Base-by-base conservation (phyloP, 1,140 invertebrate species). In the Cydia pomonella region DNA sequence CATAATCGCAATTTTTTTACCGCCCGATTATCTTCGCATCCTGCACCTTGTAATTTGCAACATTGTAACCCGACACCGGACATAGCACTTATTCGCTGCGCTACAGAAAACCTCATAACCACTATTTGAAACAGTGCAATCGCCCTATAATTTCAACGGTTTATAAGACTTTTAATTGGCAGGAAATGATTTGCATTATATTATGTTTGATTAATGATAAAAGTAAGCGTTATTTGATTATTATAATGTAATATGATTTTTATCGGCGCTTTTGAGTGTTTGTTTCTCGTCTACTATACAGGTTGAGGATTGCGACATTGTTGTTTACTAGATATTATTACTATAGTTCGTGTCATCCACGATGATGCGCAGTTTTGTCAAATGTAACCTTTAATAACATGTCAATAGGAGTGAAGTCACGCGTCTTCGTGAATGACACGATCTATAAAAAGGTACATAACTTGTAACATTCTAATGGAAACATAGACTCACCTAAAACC, bases 11-110 rank as follows among this genome's bases (percentile, higher is more conserved):
- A 12, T 23, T 23, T 59, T 23, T 59, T 59, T 10, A 59, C 53
- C 47, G 16, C n/a, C n/a, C 53, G 7, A 23, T 23, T 59, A 59
- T 59, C 53, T 23, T 59, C 7, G 10, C 64, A 38, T 69, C 64
- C n/a, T 69, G 64, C 64, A 41, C 33, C 21, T 69, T 69, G 64
- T 69, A 33, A 69, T 69, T 66, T 33, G 64, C 64, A 33, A 69
- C 64, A 69, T 4, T 69, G 64, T 69, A 33, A 69, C 29, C 6
- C n/a, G 9, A 69, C 29, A 69, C 64, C 64, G 64, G 64, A 69
- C 29, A 38, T 10, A 3, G 64, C 63, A n/a, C 13, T 29, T 29
- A 66, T 66, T 27, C 33, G 27, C 63, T 29, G 16, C 63, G 21
- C 62, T 21, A 25, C 23, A 4, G 9, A 25, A 13, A 66, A 66